These are phyloP conservation scores for Rhynchotus rufescens DNA, from an alignment of 2,797 vertebrate genomes.

Conservation along the genomic window DNA sequence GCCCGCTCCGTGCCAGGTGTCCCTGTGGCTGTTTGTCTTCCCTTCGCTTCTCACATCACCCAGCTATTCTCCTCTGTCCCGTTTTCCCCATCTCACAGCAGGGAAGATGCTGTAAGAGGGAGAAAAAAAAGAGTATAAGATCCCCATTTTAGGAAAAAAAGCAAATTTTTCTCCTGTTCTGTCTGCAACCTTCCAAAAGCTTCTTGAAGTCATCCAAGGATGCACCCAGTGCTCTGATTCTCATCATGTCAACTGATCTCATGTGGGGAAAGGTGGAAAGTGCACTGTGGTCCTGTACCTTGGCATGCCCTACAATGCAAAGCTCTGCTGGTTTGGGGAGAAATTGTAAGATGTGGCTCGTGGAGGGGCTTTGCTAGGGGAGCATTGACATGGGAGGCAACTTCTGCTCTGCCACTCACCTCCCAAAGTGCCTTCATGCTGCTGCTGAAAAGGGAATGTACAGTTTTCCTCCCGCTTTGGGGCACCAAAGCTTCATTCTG, in stretches of 20 bases:
- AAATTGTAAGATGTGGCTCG: neutral
- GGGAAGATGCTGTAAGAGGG: neutral
- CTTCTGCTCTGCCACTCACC: neutral
- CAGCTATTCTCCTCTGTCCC: neutral
- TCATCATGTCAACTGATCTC: neutral
- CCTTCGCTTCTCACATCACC: neutral
- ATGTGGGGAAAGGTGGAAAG: neutral
- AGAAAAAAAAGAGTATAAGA: too few relatives aligned
- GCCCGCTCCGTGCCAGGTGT: neutral
- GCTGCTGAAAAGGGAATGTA: rapidly evolving
- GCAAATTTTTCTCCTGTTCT: neutral
- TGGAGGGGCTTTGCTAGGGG: neutral
- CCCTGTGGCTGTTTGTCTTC: neutral
- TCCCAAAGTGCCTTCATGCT: neutral
- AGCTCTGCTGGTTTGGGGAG: neutral
- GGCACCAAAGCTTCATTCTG: neutral
- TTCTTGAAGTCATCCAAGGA: neutral
- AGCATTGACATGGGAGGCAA: neutral
- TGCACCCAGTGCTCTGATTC: neutral
- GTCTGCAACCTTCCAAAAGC: neutral
- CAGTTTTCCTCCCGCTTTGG: neutral
- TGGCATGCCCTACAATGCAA: rapidly evolving
- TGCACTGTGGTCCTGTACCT: neutral
- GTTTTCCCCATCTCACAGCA: neutral
- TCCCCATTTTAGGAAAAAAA: neutral